A percentile compares a stretch with the other conserved stretches of the same genome.
Evolutionary conservation across 2,888 invertebrate species (phyloP).

Genomic region (Platypus cylindrus): DNA sequence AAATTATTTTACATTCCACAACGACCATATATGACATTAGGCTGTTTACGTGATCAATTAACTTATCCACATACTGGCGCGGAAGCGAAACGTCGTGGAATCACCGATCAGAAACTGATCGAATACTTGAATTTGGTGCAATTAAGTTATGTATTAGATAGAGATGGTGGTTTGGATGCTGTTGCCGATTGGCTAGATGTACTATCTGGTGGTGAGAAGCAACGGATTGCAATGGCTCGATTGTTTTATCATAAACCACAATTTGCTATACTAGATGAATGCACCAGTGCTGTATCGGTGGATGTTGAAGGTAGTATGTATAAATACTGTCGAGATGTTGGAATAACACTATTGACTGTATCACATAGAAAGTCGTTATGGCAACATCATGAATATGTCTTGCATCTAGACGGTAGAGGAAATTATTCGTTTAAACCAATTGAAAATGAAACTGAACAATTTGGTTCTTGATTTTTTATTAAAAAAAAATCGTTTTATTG

Average conservation of each 20-base stretch:
- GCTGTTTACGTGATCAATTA: constrained; percentile 77
- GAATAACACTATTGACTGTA: constrained; percentile 92
- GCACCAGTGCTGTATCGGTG: constrained; percentile 96
- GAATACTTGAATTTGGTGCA: constrained; percentile 73
- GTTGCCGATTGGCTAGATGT: constrained; percentile 99
- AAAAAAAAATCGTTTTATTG: too few species aligned
- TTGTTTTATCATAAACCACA: constrained; percentile 95
- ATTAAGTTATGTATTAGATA: constrained; percentile 65
- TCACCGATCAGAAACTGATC: constrained; percentile 64
- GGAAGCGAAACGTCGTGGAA: constrained; percentile 68
- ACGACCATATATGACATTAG: constrained; percentile 95
- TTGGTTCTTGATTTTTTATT: constrained; percentile 73
- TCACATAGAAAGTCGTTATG: constrained; percentile 95
- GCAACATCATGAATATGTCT: constrained; percentile 92
- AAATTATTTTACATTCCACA: constrained; percentile 97
- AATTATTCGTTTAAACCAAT: constrained; percentile 77
- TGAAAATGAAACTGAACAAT: constrained; percentile 75
- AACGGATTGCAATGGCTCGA: constrained; percentile 95
- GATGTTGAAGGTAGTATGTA: constrained; percentile 98
- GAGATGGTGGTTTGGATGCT: constrained; percentile 83
- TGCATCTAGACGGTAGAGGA: constrained; percentile 94
- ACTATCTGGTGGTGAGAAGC: constrained; percentile 95
- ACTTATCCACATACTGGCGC: constrained; percentile 89
- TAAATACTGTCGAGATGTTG: constrained; percentile 75
- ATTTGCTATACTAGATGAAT: constrained; percentile 97